Evolutionary conservation across 2,888 invertebrate species (phyloP), one percentile per base, ranked within the genome.

Genomic region (Pantelozetes paolii): DNA sequence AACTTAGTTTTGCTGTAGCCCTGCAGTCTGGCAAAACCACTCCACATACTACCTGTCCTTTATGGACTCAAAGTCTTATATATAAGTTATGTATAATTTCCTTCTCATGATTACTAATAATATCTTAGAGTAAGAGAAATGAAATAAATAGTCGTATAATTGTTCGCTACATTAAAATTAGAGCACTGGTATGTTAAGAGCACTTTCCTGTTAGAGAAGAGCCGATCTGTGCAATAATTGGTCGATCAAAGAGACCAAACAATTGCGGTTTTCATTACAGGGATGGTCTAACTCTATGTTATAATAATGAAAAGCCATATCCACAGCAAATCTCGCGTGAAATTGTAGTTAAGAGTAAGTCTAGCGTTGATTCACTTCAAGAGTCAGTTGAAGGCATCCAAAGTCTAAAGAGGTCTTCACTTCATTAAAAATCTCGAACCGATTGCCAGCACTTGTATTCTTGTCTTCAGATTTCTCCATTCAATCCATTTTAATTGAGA

Each of bases 101-200:
- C 48, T 57, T 57, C 30, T 59, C 30, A 59, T 59, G 59, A 59
- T 30, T 59, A 30, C 32, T 59, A 32, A 59, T 32, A 59, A 59
- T 59, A 59, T 30, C 15, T 32, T 59, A 30, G 15, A 28, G 8
- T 8, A 13, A 13, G 30, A 59, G 59, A 59, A 59, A 30, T 18
- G 32, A 32, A 32, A 59, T 28, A 59, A 59, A 59, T 59, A 59
- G 67, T 67, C 42, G 36, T 36, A 67, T 67, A 67, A 67, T 67
- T 67, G 40, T 67, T 67, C 40, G 67, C 67, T 23, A 67, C 67
- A 67, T 67, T 67, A 36, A 67, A 67, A 67, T 59, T 30, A 59
- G 20, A 11, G 50, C 50, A n/a, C 50, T 20, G 11, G 26, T 18
- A 20, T 20, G n/a, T 5, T 18, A 3, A 18, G 45, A 18, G 45